Base-by-base conservation (phyloP, 2,797 vertebrate genomes). In the Furcifer pardalis region DNA sequence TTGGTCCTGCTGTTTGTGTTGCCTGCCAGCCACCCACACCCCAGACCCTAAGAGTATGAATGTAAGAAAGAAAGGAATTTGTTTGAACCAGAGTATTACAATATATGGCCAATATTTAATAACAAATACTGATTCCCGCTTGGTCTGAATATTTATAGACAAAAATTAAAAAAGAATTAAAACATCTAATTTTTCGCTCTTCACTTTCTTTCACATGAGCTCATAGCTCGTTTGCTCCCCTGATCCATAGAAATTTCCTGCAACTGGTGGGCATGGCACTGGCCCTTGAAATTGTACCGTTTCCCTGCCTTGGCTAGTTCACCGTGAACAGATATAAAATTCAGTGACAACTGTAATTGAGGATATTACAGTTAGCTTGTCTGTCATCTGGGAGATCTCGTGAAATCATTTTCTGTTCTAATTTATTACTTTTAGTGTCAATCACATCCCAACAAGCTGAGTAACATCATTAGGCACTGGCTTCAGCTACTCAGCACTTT, bases 361-460 rank as follows among this genome's bases (percentile, higher is more conserved):
- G 83, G 92, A 94, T 94, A 95, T 96, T 97, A 93, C 93, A 94
- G 96, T 97, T 95, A 96, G 92, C 93, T 93, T 89, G 93, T 96
- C 93, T 92, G 93, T 96, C 95, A 96, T 93, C 93, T 92, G 86
- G 84, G 90, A 93, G 95, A 96, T 95, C 91, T 94, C 84, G 84
- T 92, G 95, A 95, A 96, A 96, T 96, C 94, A 96, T 96, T 96
- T 96, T 96, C 96, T 96, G 96, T 96, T 96, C 95, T 92, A 95
- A 96, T 96, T 97, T 96, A 96, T 97, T 96, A 97, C 97, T 97
- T 97, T 95, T 96, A 94, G 95, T 96, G 96, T 97, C 97, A 96
- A 96, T 97, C 96, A 96, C 91, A 88, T 91, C 92, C 94, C 15
- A 78, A 90, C 79, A 92, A 95, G 95, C 96, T 94, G 95, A 93